phyloP scores from a whole-genome alignment of 1,140 invertebrate genomes.

The Calephelis virginiensis region DNA sequence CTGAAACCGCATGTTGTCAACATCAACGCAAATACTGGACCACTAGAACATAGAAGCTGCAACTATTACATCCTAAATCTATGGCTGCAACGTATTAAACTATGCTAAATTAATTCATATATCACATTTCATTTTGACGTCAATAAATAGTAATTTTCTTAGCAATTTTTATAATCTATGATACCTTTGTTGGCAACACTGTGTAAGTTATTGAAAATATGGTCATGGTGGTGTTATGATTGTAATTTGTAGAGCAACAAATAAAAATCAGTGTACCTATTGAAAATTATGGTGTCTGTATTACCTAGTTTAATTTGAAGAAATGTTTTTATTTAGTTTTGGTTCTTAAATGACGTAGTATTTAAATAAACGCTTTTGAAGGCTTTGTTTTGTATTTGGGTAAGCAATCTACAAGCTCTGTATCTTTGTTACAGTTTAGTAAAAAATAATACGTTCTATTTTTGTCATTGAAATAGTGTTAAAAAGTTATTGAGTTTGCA shows the following conservation, averaged over 20 bases:
- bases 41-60: no score
- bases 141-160: no score
- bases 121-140: no score
- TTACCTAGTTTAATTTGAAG: background rate
- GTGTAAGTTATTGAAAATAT: constrained; percentile 31
- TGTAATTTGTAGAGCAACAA: constrained; percentile 24
- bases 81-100: no score
- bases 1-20: no score
- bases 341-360: background rate
- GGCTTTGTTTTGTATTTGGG: constrained; percentile 17
- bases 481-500: constrained; percentile 17
- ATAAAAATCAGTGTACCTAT: constrained; percentile 28
- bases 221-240: constrained; percentile 61
- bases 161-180: no score
- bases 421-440: constrained; percentile 59
- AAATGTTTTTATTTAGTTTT: background rate
- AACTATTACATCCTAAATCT: no score
- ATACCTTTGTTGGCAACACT: no score
- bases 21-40: no score
- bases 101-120: no score
- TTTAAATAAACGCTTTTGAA: background rate
- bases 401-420: constrained; percentile 35
- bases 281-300: constrained; percentile 3
- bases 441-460: constrained; percentile 53
- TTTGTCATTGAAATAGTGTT: constrained; percentile 27